A percentile compares a stretch with the other conserved stretches of the same genome.
These are phyloP conservation scores for Zonitis immaculata DNA, from an alignment of 2,888 invertebrate genomes.

Conservation along the genomic window DNA sequence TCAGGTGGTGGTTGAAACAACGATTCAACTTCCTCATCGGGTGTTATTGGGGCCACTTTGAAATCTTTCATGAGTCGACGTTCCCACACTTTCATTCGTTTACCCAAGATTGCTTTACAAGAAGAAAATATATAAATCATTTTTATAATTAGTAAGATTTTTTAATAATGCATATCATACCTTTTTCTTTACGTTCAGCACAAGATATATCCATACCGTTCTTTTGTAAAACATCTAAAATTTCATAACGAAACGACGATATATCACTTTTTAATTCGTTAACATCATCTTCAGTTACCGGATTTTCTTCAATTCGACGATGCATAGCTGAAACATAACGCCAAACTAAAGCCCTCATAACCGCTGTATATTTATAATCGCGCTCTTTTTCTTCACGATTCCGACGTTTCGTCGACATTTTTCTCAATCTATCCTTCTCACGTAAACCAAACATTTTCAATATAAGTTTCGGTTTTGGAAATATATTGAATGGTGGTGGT, in stretches of 20 bases:
- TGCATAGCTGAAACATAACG: slow-evolving; percentile 87
- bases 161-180: too few species aligned
- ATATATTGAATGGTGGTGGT: slow-evolving; percentile 90
- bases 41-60: slow-evolving; percentile 71
- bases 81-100: slow-evolving; percentile 79
- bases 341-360: slow-evolving; percentile 89
- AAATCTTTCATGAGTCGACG: slow-evolving; percentile 84
- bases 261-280: slow-evolving; percentile 94
- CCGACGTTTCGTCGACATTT: slow-evolving; percentile 55
- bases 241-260: slow-evolving; percentile 85
- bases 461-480: slow-evolving; percentile 81
- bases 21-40: slow-evolving; percentile 54
- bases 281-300: slow-evolving; percentile 89
- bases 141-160: not conserved
- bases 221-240: slow-evolving; percentile 80
- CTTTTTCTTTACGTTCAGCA: slow-evolving; percentile 68
- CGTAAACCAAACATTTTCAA: slow-evolving; percentile 62
- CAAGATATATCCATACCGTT: slow-evolving; percentile 83
- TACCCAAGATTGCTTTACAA: slow-evolving; percentile 60
- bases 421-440: slow-evolving; percentile 56
- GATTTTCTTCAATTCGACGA: slow-evolving; percentile 73
- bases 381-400: slow-evolving; percentile 62
- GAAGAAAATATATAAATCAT: too few species aligned
- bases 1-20: slow-evolving; percentile 46
- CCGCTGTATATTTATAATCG: slow-evolving; percentile 69